These are phyloP conservation scores for Lepidocyrtinus sp. DNA, from an alignment of 2,888 invertebrate species.

Conservation along the genomic window DNA sequence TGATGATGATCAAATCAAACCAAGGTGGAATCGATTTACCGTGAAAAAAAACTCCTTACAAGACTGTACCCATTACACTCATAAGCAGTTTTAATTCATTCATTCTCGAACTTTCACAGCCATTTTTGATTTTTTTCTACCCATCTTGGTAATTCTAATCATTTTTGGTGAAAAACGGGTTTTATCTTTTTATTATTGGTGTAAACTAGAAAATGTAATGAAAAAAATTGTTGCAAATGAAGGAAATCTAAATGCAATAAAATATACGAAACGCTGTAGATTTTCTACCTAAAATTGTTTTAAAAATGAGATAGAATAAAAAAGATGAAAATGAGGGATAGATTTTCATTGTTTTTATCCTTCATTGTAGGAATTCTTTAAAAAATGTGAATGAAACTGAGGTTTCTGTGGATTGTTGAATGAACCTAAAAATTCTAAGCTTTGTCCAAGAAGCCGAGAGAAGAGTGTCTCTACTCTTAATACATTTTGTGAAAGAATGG, in stretches of 20 bases:
- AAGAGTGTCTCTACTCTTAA: background rate
- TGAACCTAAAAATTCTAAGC: background rate
- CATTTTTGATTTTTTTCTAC: background rate
- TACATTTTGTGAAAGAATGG: background rate
- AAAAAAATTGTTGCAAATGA: conserved; percentile 12
- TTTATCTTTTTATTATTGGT: background rate
- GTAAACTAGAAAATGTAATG: background rate
- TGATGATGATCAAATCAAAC: conserved; percentile 55
- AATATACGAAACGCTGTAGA: no score
- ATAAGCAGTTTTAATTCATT: background rate
- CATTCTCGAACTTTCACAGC: conserved; percentile 12
- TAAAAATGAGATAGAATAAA: background rate
- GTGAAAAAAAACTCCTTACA: conserved; percentile 44
- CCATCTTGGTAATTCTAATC: conserved; percentile 8
- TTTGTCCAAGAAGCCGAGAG: conserved; percentile 15
- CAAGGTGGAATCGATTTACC: conserved; percentile 58
- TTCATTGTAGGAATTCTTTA: conserved; percentile 4
- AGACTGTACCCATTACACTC: conserved; percentile 9
- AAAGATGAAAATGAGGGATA: background rate
- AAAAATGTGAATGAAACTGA: conserved; percentile 8
- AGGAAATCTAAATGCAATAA: background rate
- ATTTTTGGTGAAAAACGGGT: conserved; percentile 11
- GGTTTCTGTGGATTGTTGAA: conserved; percentile 8
- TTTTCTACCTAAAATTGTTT: background rate
- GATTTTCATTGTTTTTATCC: conserved; percentile 15